Conservation (phyloP, 2,797 vertebrate genomes). For the Intellagama lesueurii region DNA sequence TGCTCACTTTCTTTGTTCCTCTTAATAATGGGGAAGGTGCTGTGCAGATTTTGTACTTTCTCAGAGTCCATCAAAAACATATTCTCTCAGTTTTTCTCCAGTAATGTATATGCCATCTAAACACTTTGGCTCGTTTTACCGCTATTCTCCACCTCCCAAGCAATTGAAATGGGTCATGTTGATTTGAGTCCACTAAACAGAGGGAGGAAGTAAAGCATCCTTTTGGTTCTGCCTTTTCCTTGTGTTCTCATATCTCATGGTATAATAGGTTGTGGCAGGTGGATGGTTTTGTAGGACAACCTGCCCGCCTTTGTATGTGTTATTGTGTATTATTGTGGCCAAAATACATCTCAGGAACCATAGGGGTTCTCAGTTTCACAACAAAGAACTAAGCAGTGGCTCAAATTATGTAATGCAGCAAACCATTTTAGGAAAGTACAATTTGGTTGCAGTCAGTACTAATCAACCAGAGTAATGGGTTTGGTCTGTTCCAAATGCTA, state of each 20-base stretch:
- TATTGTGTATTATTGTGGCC: too few species aligned
- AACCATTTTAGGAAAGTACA: too few species aligned
- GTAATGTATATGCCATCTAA: neutral
- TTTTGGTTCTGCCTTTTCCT: neutral
- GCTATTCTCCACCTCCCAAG: neutral
- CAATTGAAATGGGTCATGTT: neutral
- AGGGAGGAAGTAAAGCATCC: neutral
- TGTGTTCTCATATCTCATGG: neutral
- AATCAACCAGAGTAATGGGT: too few species aligned
- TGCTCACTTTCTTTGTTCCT: slow-evolving; percentile 18
- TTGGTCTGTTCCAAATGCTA: neutral
- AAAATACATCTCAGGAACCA: neutral
- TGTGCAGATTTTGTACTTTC: neutral
- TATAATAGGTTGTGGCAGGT: neutral
- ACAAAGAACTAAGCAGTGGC: too few species aligned
- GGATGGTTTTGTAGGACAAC: neutral
- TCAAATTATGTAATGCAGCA: neutral
- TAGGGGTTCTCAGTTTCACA: neutral
- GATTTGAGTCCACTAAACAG: neutral
- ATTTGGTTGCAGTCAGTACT: too few species aligned
- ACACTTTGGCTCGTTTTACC: neutral
- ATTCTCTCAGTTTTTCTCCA: neutral
- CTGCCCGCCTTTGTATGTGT: neutral
- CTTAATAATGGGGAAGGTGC: neutral
- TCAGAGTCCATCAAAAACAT: neutral